phyloP scores from a whole-genome alignment of 2,888 invertebrate genomes.

The Ethmia dodecea region DNA sequence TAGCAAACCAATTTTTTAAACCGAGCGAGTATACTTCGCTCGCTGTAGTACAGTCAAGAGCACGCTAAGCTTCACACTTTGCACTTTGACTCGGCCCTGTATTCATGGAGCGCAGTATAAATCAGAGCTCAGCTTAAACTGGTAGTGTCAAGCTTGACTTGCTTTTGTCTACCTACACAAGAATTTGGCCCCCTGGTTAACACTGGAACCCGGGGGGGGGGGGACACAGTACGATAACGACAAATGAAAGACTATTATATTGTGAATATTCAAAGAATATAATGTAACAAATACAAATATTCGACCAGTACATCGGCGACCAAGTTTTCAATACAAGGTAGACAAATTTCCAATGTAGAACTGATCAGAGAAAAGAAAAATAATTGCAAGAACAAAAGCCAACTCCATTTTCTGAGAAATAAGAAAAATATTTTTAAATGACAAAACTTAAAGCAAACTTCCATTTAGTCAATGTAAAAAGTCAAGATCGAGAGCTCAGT shows the following conservation, averaged over 20 bases:
- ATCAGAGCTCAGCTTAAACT: too few relatives aligned
- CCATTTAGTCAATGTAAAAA: slow-evolving; percentile 62
- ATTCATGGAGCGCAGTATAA: too few relatives aligned
- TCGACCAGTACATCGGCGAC: slow-evolving; percentile 61
- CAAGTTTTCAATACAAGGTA: slow-evolving; percentile 70
- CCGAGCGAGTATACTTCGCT: too few relatives aligned
- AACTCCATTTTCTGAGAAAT: slow-evolving; percentile 57
- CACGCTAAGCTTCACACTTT: too few relatives aligned
- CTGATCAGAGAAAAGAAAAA: slow-evolving; percentile 50
- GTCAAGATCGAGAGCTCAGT: slow-evolving; percentile 55
- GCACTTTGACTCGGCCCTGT: too few relatives aligned
- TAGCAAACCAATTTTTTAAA: too few relatives aligned
- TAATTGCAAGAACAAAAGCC: slow-evolving; percentile 66
- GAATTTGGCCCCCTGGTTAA: too few relatives aligned
- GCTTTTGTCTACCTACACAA: too few relatives aligned
- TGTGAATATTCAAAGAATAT: slow-evolving; percentile 67
- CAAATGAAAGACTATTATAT: slow-evolving; percentile 49
- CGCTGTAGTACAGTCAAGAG: too few relatives aligned
- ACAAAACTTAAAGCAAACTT: slow-evolving; percentile 63
- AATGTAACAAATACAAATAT: slow-evolving; percentile 64
- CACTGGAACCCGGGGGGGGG: too few relatives aligned
- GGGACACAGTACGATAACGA: too few relatives aligned
- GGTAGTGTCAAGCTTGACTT: too few relatives aligned
- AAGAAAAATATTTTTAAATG: slow-evolving; percentile 48
- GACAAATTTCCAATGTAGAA: slow-evolving; percentile 43